These are phyloP conservation scores for Xenus cinereus DNA, from an alignment of 2,113 vertebrate genomes.

Conservation along the genomic window DNA sequence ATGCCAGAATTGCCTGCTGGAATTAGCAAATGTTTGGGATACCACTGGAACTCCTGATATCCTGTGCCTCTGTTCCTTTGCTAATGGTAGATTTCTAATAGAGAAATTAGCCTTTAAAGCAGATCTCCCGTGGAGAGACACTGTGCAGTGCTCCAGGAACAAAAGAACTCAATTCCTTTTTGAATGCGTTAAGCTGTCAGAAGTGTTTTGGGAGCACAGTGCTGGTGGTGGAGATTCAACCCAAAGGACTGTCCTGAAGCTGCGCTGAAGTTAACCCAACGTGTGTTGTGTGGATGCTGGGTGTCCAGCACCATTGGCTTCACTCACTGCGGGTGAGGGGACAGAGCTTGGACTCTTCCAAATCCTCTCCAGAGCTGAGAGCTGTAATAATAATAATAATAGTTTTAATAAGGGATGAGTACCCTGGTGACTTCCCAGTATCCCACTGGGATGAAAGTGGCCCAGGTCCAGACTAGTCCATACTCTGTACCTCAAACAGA, in stretches of 20 bases:
- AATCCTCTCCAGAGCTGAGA: not conserved
- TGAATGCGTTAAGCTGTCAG: not conserved
- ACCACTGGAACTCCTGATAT: not conserved
- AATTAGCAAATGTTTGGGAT: accelerated
- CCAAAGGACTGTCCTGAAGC: not conserved
- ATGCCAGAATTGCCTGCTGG: not conserved
- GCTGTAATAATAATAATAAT: not conserved
- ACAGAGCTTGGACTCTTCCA: not conserved
- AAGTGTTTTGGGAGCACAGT: not conserved
- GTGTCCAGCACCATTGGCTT: not conserved
- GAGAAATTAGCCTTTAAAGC: not conserved
- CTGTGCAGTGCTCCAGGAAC: not conserved
- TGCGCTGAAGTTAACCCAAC: accelerated
- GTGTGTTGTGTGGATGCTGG: accelerated
- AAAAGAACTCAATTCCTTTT: not conserved
- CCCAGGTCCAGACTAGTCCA: too few relatives aligned
- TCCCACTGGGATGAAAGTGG: not conserved
- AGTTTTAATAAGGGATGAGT: not conserved
- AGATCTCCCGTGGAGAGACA: not conserved
- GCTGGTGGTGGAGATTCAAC: not conserved
- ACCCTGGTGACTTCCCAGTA: not conserved
- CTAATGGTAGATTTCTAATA: not conserved
- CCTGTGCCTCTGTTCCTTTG: not conserved
- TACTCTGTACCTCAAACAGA: not conserved
- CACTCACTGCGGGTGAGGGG: not conserved